These are phyloP conservation scores for Perca flavescens DNA, from an alignment of 2,113 vertebrate genomes.

Conservation along the genomic window DNA sequence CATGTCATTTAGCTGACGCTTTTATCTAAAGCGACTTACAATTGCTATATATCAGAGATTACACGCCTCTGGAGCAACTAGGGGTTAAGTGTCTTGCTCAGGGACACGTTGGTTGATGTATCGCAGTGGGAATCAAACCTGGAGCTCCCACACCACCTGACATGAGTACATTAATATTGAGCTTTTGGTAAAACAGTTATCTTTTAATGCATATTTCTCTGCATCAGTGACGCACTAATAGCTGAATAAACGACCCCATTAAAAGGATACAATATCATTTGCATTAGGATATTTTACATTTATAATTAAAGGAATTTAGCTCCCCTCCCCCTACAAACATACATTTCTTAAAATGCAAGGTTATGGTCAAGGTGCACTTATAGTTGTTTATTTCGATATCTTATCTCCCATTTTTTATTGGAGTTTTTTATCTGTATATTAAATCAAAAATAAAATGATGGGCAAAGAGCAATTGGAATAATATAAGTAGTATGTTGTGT, in stretches of 20 bases:
- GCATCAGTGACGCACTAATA: neutral
- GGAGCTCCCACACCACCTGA: too few species aligned
- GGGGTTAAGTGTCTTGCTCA: too few species aligned
- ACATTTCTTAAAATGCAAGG: neutral
- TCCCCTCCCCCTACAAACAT: neutral
- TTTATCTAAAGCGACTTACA: too few species aligned
- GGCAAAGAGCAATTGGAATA: neutral
- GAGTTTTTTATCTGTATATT: neutral
- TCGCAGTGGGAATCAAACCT: too few species aligned
- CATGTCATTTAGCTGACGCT: too few species aligned
- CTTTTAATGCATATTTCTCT: neutral
- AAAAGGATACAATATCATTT: neutral
- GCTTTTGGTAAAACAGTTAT: neutral
- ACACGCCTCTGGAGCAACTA: too few species aligned
- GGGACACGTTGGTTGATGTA: too few species aligned
- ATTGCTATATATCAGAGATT: too few species aligned
- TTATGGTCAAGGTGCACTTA: neutral
- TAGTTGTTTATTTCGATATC: neutral
- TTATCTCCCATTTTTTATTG: neutral
- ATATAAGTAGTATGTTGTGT: neutral
- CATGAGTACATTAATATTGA: conserved; percentile 1
- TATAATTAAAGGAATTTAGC: neutral
- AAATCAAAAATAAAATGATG: conserved; percentile 1
- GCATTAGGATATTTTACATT: conserved; percentile 4
- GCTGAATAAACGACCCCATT: neutral